phyloP scores from a whole-genome alignment of 2,797 vertebrate species.

The Sylvia borin region DNA sequence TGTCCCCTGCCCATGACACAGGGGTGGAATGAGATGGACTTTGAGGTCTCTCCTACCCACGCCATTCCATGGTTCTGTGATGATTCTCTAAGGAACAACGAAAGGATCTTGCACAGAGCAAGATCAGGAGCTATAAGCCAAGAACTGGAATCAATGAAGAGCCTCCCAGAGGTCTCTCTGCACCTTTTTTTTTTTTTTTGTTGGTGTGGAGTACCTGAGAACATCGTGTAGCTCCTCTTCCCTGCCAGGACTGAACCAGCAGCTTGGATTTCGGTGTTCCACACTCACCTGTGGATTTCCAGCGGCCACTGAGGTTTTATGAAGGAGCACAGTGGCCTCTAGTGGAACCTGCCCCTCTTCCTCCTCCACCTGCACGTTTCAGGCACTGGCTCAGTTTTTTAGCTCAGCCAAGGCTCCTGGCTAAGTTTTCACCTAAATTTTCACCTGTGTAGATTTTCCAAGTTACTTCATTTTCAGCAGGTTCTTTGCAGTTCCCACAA shows the following conservation, averaged over 20 bases:
- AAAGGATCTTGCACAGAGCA: background rate
- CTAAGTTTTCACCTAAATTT: background rate
- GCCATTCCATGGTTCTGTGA: background rate
- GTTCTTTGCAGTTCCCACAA: background rate
- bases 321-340: constrained; percentile 34
- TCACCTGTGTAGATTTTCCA: background rate
- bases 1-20: background rate
- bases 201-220: background rate
- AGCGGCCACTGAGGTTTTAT: background rate
- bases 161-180: background rate
- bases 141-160: background rate
- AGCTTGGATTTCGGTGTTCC: background rate
- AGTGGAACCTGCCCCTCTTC: background rate
- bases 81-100: background rate
- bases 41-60: background rate
- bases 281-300: background rate
- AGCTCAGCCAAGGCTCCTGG: background rate
- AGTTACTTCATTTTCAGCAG: background rate
- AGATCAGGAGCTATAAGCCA: background rate
- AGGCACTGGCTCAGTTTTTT: too few relatives aligned
- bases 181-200: background rate
- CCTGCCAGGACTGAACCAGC: background rate
- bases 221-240: background rate
- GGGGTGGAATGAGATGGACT: background rate
- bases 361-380: background rate